These are phyloP conservation scores for Maniola jurtina DNA, from an alignment of 1,140 invertebrate genomes.

Conservation along the genomic window DNA sequence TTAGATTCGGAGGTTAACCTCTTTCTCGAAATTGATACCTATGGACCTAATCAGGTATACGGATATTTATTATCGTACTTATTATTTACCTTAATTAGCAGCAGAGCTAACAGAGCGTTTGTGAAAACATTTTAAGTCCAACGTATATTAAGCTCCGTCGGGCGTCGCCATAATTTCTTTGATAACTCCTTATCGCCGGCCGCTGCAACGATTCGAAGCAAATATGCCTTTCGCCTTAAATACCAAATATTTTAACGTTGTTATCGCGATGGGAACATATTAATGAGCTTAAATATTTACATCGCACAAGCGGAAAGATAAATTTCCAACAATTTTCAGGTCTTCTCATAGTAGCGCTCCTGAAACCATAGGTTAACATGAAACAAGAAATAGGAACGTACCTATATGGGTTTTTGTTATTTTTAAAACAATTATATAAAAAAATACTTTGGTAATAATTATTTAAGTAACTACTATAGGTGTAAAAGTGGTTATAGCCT, in stretches of 20 bases:
- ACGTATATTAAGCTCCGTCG: constrained; percentile 19
- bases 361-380: too few species aligned
- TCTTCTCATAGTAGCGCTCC: too few species aligned
- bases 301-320: not conserved
- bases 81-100: constrained; percentile 11
- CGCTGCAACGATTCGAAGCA: constrained; percentile 25
- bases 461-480: too few species aligned
- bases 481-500: too few species aligned
- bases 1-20: too few species aligned
- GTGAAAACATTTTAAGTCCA: constrained; percentile 11
- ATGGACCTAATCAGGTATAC: too few species aligned
- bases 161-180: constrained; percentile 22
- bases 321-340: not conserved
- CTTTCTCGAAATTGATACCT: too few species aligned
- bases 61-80: not conserved
- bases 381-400: too few species aligned
- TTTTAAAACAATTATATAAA: too few species aligned
- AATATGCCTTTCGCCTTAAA: constrained; percentile 24
- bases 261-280: constrained; percentile 12
- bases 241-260: constrained; percentile 15
- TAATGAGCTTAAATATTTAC: constrained; percentile 8
- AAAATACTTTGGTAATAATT: too few species aligned
- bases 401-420: too few species aligned
- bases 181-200: constrained; percentile 33
- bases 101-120: constrained; percentile 13